phyloP scores from a whole-genome alignment of 2,113 vertebrate species.

The Plecotus auritus region DNA sequence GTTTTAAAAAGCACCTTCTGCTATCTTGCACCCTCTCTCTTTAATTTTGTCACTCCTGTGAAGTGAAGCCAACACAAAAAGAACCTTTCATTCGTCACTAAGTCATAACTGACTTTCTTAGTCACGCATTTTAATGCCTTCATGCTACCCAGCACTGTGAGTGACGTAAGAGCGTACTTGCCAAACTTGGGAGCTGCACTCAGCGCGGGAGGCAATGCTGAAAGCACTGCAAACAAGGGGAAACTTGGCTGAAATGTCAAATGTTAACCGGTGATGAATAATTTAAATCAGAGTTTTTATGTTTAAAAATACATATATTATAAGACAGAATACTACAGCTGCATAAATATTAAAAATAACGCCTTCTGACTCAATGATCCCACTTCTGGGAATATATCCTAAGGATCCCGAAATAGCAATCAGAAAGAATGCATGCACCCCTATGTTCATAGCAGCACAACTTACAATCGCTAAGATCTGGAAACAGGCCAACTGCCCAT shows the following conservation, averaged over 20 bases:
- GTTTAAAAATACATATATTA: not conserved
- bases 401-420: too few species aligned
- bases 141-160: not conserved
- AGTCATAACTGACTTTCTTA: not conserved
- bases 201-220: not conserved
- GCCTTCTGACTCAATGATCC: too few species aligned
- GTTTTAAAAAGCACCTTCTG: not conserved
- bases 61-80: not conserved
- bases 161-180: not conserved
- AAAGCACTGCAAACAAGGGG: not conserved
- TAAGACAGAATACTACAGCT: not conserved
- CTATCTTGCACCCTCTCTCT: not conserved
- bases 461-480: too few species aligned
- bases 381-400: too few species aligned
- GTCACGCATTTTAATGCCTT: not conserved
- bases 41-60: not conserved
- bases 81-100: not conserved
- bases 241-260: not conserved
- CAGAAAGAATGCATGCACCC: too few species aligned
- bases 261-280: not conserved
- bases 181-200: not conserved
- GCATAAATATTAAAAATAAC: not conserved
- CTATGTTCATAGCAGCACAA: too few species aligned
- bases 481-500: too few species aligned
- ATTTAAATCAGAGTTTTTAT: not conserved